Base-by-base conservation (phyloP, 2,113 vertebrate species). In the Corythornis vintsioides region DNA sequence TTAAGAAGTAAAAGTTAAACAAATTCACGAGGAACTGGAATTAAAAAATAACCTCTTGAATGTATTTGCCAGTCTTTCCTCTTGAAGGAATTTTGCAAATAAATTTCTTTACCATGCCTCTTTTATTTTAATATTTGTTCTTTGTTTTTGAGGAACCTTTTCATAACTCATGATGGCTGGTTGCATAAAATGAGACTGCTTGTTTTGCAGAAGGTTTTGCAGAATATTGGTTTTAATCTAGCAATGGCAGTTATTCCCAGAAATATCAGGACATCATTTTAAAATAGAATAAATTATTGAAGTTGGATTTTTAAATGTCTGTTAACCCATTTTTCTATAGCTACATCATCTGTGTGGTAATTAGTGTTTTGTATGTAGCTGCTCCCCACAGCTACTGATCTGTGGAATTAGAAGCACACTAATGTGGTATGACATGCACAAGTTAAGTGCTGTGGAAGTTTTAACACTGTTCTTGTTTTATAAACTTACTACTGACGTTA, bases 381-480 rank as follows among this genome's bases (percentile, higher is more conserved):
- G 70, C 33, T 93, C 92, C 95, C 87, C 75, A 84, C 89, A 92
- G 72, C 86, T 83, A 28, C 83, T 92, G 91, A 82, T 92, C 66
- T 91, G 64, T 83, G 90, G 92, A 92, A 95, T 92, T 89, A 94
- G 94, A 83, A 90, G 89, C 87, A 26, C 81, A 89, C 83, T 94
- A 96, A 90, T 96, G 86, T 96, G 85, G 92, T 64, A 38, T 87
- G 96, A 92, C 92, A 89, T 45, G 78, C 94, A 87, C 78, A 83
- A 93, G 91, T 93, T 94, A 89, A 92, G 86, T 91, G 60, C 88
- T 93, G 89, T 60, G 89, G 84, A 95, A 94, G 91, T 92, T 93
- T 92, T 93, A 95, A 94, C 94, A 89, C 92, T 89, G 84, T 88
- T 96, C 91, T 89, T 96, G 94, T 95, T 92, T 95, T 95, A 94